phyloP scores from a whole-genome alignment of 2,113 vertebrate species.

The Lycaon pictus region DNA sequence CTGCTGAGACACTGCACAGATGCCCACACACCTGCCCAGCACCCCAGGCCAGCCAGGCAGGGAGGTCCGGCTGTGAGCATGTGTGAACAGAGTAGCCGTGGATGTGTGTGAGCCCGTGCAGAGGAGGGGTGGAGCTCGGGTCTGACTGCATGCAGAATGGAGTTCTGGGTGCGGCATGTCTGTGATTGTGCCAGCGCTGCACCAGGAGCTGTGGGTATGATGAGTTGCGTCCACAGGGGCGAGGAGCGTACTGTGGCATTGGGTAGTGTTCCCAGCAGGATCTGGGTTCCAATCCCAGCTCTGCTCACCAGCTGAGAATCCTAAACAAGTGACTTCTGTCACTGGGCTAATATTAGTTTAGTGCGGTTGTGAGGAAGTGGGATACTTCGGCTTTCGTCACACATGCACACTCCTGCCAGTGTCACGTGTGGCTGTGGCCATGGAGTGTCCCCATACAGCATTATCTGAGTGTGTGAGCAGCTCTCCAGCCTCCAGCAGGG shows the following conservation, averaged over 20 bases:
- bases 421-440: too few relatives aligned
- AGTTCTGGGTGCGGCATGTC: not conserved
- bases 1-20: not conserved
- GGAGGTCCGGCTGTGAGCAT: not conserved
- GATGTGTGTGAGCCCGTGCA: too few relatives aligned
- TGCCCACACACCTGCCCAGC: not conserved
- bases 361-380: accelerated
- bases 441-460: accelerated
- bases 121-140: accelerated
- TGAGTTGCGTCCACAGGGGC: not conserved
- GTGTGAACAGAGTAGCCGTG: accelerated
- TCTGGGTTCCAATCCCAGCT: not conserved
- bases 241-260: accelerated
- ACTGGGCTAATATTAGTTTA: accelerated
- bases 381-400: too few relatives aligned
- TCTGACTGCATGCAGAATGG: accelerated
- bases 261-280: not conserved
- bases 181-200: accelerated
- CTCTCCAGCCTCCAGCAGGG: not conserved
- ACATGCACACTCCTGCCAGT: accelerated
- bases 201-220: not conserved
- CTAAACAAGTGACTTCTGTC: not conserved
- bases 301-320: not conserved
- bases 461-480: accelerated
- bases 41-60: not conserved